Conservation (phyloP, 2,888 invertebrate genomes). For the Brachyopa scutellaris region DNA sequence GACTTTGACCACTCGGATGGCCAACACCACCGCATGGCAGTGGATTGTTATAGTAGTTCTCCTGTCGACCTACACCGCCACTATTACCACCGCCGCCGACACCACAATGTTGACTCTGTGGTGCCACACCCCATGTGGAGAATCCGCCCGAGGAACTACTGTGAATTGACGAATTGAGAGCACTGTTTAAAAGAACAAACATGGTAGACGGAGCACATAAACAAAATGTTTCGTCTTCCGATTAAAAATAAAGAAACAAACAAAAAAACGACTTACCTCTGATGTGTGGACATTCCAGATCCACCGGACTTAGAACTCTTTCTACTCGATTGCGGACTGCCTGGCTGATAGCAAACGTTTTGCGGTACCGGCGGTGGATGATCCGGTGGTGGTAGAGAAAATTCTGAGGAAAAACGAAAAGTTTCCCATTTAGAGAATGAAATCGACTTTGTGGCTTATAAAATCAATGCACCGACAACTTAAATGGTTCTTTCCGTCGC, state of each 20-base stretch:
- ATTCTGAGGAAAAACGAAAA: slow-evolving; percentile 79
- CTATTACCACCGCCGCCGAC: slow-evolving; percentile 21
- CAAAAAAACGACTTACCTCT: slow-evolving; percentile 80
- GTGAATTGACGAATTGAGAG: slow-evolving; percentile 81
- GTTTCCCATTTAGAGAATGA: neutral
- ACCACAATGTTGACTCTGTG: slow-evolving; percentile 76
- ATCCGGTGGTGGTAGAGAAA: slow-evolving; percentile 85
- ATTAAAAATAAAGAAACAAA: neutral
- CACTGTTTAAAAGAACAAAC: slow-evolving; percentile 74
- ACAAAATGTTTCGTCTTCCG: slow-evolving; percentile 5
- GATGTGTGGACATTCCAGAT: slow-evolving; percentile 81
- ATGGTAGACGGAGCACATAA: slow-evolving; percentile 27
- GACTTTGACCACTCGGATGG: slow-evolving; percentile 77
- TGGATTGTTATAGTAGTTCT: slow-evolving; percentile 81
- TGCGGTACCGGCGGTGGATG: slow-evolving; percentile 84
- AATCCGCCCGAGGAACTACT: slow-evolving; percentile 82
- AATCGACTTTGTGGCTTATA: slow-evolving; percentile 43
- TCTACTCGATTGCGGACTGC: slow-evolving; percentile 81
- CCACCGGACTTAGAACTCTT: slow-evolving; percentile 81
- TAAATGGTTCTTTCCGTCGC: neutral
- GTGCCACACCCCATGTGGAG: slow-evolving; percentile 81
- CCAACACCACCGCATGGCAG: slow-evolving; percentile 76
- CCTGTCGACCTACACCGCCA: slow-evolving; percentile 75
- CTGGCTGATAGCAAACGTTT: slow-evolving; percentile 78
- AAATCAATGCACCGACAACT: neutral